phyloP scores from a whole-genome alignment of 2,888 invertebrate species.

The Oscheius sp. region DNA sequence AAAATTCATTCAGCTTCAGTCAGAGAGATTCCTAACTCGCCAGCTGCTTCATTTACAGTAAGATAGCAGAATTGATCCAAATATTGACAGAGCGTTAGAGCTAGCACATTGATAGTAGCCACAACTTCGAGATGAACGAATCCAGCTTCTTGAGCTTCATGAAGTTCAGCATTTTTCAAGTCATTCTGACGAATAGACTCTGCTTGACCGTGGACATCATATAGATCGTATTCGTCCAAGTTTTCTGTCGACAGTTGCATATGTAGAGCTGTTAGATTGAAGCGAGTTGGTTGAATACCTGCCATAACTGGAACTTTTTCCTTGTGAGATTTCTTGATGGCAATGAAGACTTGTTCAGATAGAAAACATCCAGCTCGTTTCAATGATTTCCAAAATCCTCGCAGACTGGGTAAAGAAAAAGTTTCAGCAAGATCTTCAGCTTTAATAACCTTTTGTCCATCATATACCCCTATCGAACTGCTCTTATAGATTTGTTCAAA shows the following conservation, averaged over 20 bases:
- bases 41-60: not conserved
- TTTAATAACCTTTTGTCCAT: not conserved
- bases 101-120: not conserved
- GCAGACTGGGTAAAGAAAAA: not conserved
- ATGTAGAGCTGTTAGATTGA: not conserved
- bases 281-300: not conserved
- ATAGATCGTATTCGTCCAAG: not conserved
- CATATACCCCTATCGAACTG: not conserved
- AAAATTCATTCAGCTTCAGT: not conserved
- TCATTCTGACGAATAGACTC: not conserved
- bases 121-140: slow-evolving; percentile 7
- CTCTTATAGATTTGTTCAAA: not conserved
- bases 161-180: not conserved
- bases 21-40: not conserved
- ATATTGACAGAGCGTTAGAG: not conserved
- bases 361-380: slow-evolving; percentile 15
- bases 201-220: not conserved
- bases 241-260: not conserved
- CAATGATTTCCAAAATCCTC: slow-evolving; percentile 20
- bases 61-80: slow-evolving; percentile 19
- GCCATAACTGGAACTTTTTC: not conserved
- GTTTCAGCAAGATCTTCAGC: not conserved
- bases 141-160: not conserved
- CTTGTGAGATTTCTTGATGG: not conserved
- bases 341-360: not conserved